Percentiles rank a stretch among this genome's conserved stretches.
Conservation (phyloP, 1,140 invertebrate species). For the Bombus sibiricus region DNA sequence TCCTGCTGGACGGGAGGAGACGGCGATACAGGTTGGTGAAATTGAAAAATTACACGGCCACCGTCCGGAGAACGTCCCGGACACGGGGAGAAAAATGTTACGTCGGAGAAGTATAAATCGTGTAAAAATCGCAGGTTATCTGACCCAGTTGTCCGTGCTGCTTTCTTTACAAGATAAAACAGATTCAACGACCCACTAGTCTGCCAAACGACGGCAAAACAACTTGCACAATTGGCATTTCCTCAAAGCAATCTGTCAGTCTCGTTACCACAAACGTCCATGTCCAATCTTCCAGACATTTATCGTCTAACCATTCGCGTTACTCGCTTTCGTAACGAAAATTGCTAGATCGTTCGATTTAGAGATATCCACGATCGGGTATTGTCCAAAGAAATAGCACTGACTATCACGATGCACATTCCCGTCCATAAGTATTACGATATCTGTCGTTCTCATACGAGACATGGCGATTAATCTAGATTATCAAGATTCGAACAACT, state of each 20-base stretch:
- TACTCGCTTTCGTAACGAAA: too few relatives aligned
- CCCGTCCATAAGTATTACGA: too few relatives aligned
- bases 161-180: background rate
- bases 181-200: background rate
- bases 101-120: background rate
- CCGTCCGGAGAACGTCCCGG: background rate
- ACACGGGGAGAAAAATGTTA: background rate
- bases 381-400: too few relatives aligned
- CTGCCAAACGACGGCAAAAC: too few relatives aligned
- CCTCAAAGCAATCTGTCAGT: background rate
- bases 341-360: too few relatives aligned
- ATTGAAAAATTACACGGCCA: conserved; percentile 62
- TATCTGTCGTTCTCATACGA: too few relatives aligned
- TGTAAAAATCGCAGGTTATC: background rate
- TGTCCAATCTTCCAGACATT: background rate
- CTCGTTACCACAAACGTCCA: background rate
- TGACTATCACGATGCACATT: too few relatives aligned
- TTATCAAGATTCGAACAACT: too few relatives aligned
- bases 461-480: too few relatives aligned
- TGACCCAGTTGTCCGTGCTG: background rate
- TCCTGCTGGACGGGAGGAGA: conserved; percentile 11
- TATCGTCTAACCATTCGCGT: too few relatives aligned
- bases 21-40: conserved; percentile 27
- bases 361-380: too few relatives aligned
- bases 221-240: background rate